Conservation (phyloP, 2,797 vertebrate species). For the Enteromius mattozi region DNA sequence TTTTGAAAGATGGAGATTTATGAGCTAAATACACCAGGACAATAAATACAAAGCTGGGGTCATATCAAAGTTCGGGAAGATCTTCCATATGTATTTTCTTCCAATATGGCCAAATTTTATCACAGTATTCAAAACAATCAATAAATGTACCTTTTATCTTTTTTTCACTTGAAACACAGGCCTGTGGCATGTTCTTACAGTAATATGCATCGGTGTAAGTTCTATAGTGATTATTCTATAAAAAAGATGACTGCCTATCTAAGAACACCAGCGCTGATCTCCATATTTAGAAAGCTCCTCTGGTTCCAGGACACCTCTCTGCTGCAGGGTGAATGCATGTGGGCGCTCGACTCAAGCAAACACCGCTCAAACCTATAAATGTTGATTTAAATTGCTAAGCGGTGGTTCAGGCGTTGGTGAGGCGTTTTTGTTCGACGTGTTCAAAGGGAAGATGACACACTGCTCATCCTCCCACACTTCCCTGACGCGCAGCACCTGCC, state of each 20-base stretch:
- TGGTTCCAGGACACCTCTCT: background rate
- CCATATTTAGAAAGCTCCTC: background rate
- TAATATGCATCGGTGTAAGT: no score
- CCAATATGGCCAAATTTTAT: background rate
- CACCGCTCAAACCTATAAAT: conserved; percentile 5
- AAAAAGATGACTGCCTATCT: background rate
- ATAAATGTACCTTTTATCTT: no score
- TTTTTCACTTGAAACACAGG: no score
- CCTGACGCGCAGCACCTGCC: background rate
- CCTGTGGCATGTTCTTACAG: no score
- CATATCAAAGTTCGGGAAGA: no score
- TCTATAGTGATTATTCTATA: background rate
- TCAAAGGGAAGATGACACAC: conserved; percentile 40
- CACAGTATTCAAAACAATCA: no score
- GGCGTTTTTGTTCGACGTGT: conserved; percentile 36
- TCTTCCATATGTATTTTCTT: no score
- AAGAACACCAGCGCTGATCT: background rate
- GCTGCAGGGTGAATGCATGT: conserved; percentile 4
- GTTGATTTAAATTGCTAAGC: conserved; percentile 48
- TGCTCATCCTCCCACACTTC: conserved; percentile 28
- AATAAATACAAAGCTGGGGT: no score
- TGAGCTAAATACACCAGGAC: no score
- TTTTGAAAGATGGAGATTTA: no score
- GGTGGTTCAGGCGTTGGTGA: background rate
- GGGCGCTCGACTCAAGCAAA: conserved; percentile 31